Percentiles rank a stretch among this genome's conserved stretches.
phyloP scores from a whole-genome alignment of 2,113 vertebrate species.

The Macquaria australasica region DNA sequence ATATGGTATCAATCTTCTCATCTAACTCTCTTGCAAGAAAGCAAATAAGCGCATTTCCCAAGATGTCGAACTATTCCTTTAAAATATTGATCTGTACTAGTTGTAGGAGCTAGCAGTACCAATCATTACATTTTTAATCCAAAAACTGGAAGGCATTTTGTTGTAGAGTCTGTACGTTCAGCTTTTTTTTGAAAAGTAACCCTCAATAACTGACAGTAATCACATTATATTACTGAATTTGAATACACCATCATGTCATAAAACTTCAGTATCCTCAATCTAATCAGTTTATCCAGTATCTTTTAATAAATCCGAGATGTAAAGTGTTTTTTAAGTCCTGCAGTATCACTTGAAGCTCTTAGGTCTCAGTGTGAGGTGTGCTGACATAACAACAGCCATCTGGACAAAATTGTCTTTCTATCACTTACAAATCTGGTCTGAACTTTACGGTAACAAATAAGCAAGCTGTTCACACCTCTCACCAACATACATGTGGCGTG shows the following conservation, averaged over 20 bases:
- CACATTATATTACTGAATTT: background rate
- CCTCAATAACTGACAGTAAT: background rate
- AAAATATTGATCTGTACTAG: background rate
- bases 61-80: background rate
- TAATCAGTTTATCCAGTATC: background rate
- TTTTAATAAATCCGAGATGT: background rate
- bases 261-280: background rate
- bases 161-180: background rate
- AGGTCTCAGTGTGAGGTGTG: slow-evolving; percentile 53
- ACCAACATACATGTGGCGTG: slow-evolving; percentile 58
- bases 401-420: slow-evolving; percentile 63
- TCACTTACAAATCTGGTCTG: slow-evolving; percentile 63
- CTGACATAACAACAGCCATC: slow-evolving; percentile 69
- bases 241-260: background rate
- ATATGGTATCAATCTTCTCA: background rate
- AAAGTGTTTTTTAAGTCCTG: slow-evolving; percentile 11
- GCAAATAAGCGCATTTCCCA: background rate
- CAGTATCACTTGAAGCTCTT: background rate
- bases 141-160: background rate
- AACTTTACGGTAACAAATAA: slow-evolving; percentile 68
- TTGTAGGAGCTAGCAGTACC: background rate
- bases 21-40: background rate
- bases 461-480: slow-evolving; percentile 74
- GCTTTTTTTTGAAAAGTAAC: background rate
- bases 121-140: background rate